phyloP scores from a whole-genome alignment of 2,888 invertebrate genomes.

The Balanococcus diminutus region DNA sequence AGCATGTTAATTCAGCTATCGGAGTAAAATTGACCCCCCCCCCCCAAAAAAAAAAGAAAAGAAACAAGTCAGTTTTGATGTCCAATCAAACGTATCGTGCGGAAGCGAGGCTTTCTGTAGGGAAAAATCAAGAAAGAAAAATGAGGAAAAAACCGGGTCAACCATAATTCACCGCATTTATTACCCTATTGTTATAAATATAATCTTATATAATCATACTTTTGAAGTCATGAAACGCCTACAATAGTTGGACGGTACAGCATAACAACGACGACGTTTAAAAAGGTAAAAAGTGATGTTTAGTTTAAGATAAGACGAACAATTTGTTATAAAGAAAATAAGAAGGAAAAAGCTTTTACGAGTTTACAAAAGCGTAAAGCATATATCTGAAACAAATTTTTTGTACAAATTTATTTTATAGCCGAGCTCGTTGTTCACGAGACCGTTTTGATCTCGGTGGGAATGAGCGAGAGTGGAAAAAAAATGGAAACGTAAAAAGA shows the following conservation, averaged over 20 bases:
- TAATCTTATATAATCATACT: background rate
- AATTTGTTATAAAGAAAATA: background rate
- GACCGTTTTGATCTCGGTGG: too few species aligned
- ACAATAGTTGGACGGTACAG: background rate
- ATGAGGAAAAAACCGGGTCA: background rate
- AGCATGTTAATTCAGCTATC: background rate
- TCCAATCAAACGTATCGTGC: background rate
- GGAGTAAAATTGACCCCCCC: too few species aligned
- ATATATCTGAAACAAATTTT: slow-evolving; percentile 1
- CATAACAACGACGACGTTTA: background rate
- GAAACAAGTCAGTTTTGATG: background rate
- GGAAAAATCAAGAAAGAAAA: background rate
- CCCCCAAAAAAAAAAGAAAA: background rate
- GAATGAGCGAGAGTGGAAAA: background rate
- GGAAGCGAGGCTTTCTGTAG: background rate
- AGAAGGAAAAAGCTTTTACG: background rate
- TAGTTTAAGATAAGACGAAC: background rate
- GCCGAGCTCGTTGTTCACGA: background rate
- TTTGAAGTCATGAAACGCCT: background rate
- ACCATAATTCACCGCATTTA: background rate
- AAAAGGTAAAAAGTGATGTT: slow-evolving; percentile 5
- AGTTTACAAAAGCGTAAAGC: background rate
- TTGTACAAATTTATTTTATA: background rate
- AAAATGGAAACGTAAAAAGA: background rate
- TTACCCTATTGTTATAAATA: background rate